Evolutionary conservation across 2,113 vertebrate genomes (phyloP).

Genomic region (Cinclus cinclus): DNA sequence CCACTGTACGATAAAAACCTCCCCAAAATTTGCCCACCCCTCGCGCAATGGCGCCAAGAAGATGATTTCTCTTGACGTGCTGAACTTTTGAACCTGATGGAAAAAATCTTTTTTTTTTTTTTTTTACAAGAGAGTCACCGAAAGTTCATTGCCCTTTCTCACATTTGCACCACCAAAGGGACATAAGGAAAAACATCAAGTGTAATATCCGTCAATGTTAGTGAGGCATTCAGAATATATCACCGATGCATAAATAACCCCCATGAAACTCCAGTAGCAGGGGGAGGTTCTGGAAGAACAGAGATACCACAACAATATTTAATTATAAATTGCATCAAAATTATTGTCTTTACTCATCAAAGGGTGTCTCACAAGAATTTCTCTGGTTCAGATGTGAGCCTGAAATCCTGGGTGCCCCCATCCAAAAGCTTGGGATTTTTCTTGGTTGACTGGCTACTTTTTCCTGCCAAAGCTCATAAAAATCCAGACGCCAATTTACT

Average conservation of each 20-base stretch:
- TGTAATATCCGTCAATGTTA: constrained; percentile 68
- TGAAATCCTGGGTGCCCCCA: background rate
- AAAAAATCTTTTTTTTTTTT: constrained; percentile 34
- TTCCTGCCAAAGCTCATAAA: constrained; percentile 67
- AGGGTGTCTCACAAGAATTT: background rate
- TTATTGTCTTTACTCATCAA: constrained; percentile 16
- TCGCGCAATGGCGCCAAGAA: background rate
- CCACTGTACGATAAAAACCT: background rate
- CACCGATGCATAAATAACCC: constrained; percentile 59
- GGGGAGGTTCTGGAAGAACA: background rate
- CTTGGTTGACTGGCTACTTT: constrained; percentile 59
- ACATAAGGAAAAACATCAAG: constrained; percentile 73
- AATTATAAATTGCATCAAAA: constrained; percentile 34
- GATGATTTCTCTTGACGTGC: constrained; percentile 62
- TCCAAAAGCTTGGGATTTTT: constrained; percentile 8
- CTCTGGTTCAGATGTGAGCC: background rate
- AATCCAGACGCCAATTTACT: constrained; percentile 59
- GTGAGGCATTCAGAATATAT: constrained; percentile 40
- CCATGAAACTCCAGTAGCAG: constrained; percentile 12
- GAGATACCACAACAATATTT: constrained; percentile 41
- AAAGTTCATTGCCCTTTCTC: constrained; percentile 76
- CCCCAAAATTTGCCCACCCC: background rate
- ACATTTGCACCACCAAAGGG: constrained; percentile 69
- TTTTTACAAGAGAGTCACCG: constrained; percentile 61
- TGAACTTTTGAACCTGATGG: constrained; percentile 71